Base-by-base conservation (phyloP, 2,888 invertebrate genomes). In the Thera britannica region DNA sequence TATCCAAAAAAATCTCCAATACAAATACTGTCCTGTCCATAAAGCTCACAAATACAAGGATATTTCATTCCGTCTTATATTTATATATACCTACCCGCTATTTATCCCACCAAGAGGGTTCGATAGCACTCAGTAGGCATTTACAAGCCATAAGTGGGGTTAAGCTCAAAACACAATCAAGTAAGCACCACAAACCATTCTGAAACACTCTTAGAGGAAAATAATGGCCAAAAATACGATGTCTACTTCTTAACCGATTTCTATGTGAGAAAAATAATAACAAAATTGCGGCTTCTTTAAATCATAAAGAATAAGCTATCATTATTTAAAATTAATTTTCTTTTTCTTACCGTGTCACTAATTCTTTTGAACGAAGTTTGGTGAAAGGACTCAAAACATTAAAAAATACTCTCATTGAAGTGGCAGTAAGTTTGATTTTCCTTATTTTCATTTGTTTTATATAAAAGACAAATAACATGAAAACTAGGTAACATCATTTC, bases 141-240 rank as follows among this genome's bases (percentile, higher is more conserved):
- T 75, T 73, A 73, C 75, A 73, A 68, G 67, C 68, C 71, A 68
- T 73, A 72, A 75, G 71, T 70, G 70, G 69, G 75, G 73, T 66
- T 36, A 64, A 68, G 46, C 57, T 63, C 60, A 58, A 57, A 68
- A 64, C 46, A 63, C 56, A 64, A 62, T 46, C 63, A 64, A 68
- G 36, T 59, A 59, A 34, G 51, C 12, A 58, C 62, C 61, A 61
- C 7, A 61, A 61, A 57, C 48, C 9, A 48, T 41, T 55, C 4
- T 9, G 38, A 55, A 48, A 54, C 36, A 62, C 56, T 64, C 51
- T 9, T 23, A 23, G 34, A 23, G 36, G 44, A 35, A 34, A 52
- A 63, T 48, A 48, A 55, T 52, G 41, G 41, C 41, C 2, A 2
- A 41, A 41, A 41, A 41, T 41, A 41, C 41, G 41, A 7, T 41